These are phyloP conservation scores for Toxotes lorentzi DNA, from an alignment of 2,797 vertebrate species.

Conservation along the genomic window DNA sequence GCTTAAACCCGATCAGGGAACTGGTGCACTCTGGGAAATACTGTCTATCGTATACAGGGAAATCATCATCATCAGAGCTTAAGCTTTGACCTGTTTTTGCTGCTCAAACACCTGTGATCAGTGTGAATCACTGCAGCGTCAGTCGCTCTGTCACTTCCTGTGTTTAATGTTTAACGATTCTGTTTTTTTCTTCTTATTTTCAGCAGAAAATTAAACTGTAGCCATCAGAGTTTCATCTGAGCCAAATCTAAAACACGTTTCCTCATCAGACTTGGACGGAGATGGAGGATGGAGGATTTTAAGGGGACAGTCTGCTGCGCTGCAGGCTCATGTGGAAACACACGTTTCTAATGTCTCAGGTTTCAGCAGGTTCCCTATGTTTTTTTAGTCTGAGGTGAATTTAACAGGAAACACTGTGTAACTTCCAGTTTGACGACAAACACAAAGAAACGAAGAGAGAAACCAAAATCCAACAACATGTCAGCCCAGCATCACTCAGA, in stretches of 20 bases:
- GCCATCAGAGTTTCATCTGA: not conserved
- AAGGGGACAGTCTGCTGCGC: not conserved
- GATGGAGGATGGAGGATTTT: not conserved
- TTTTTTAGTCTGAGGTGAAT: too few species aligned
- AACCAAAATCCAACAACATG: not conserved
- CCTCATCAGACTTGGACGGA: not conserved
- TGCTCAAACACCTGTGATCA: not conserved
- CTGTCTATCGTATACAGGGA: too few species aligned
- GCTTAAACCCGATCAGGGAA: too few species aligned
- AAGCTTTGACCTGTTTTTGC: not conserved
- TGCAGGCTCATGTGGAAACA: too few species aligned
- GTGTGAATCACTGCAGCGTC: not conserved
- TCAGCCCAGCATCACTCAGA: not conserved
- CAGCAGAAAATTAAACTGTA: not conserved
- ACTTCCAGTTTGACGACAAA: too few species aligned
- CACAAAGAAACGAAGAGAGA: too few species aligned
- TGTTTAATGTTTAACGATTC: constrained; percentile 1
- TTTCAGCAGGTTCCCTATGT: too few species aligned
- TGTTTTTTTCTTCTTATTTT: not conserved
- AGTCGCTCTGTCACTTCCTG: not conserved
- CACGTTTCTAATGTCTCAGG: too few species aligned
- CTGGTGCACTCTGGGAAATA: too few species aligned
- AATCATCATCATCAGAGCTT: not conserved
- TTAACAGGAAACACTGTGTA: too few species aligned
- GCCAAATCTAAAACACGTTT: constrained; percentile 7